phyloP scores from a whole-genome alignment of 2,888 invertebrate species.

The Tinea semifulvella region DNA sequence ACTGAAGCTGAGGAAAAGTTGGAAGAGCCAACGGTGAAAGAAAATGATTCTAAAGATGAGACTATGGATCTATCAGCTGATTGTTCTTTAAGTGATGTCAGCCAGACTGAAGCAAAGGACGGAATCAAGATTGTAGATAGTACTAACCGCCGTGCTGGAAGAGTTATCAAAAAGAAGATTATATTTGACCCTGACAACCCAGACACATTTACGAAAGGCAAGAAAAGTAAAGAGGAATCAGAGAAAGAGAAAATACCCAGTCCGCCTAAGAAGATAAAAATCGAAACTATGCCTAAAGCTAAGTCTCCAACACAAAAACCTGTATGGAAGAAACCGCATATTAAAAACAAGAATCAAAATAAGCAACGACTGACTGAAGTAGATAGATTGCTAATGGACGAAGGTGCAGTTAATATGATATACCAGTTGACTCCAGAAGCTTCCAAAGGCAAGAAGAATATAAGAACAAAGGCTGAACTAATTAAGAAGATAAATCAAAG shows the following conservation, averaged over 20 bases:
- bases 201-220: conserved; percentile 56
- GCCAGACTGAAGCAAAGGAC: background rate
- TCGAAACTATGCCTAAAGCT: conserved; percentile 37
- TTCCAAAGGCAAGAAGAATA: conserved; percentile 55
- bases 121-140: conserved; percentile 37
- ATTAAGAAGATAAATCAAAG: conserved; percentile 68
- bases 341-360: conserved; percentile 58
- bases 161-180: conserved; percentile 76
- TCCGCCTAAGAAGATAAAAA: conserved; percentile 35
- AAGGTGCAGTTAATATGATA: conserved; percentile 87
- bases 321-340: conserved; percentile 56
- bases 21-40: too few species aligned
- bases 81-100: conserved; percentile 25
- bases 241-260: conserved; percentile 28
- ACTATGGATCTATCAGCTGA: conserved; percentile 25
- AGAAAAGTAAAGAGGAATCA: conserved; percentile 38
- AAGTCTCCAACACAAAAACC: conserved; percentile 44
- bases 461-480: conserved; percentile 66
- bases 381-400: conserved; percentile 81
- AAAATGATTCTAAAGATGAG: background rate
- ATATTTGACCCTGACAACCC: conserved; percentile 78
- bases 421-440: conserved; percentile 76
- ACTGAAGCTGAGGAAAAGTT: background rate
- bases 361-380: conserved; percentile 72
- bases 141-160: conserved; percentile 43